phyloP scores from a whole-genome alignment of 2,113 vertebrate genomes.

The Mobula birostris region DNA sequence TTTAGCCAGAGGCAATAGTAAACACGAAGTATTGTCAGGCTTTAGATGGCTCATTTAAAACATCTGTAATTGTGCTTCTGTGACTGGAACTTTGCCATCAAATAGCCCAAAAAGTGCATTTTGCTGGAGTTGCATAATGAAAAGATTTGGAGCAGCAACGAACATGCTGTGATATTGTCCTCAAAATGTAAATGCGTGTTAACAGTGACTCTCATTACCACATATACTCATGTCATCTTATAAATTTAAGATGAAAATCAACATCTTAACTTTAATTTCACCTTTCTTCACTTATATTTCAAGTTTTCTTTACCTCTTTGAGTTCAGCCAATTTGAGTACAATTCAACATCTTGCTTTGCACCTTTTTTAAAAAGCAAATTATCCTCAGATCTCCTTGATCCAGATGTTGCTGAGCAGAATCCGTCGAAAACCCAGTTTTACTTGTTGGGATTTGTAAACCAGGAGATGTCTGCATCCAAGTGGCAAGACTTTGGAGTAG shows the following conservation, averaged over 20 bases:
- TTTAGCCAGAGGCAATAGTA: not conserved
- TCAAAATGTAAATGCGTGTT: not conserved
- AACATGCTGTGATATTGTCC: not conserved
- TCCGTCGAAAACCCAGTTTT: too few relatives aligned
- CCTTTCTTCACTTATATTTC: not conserved
- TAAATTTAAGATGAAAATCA: not conserved
- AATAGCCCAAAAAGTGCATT: not conserved
- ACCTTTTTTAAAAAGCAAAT: not conserved
- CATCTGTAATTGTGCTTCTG: constrained; percentile 36
- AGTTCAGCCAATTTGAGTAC: not conserved
- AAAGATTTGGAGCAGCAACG: not conserved
- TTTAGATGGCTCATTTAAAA: constrained; percentile 28
- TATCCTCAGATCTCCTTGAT: not conserved
- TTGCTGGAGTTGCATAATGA: not conserved
- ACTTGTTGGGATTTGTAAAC: too few relatives aligned
- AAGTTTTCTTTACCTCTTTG: not conserved
- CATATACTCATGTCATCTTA: not conserved
- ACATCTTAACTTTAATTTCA: not conserved
- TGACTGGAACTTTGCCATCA: constrained; percentile 9
- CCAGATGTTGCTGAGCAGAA: too few relatives aligned
- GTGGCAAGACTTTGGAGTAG: too few relatives aligned
- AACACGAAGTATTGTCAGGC: constrained; percentile 6
- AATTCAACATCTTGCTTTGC: too few relatives aligned
- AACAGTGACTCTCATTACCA: not conserved
- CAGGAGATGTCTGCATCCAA: too few relatives aligned